Percentiles rank a stretch among this genome's conserved stretches.
Evolutionary conservation across 2,888 invertebrate species (phyloP).

Genomic region (Lasioglossum marginatum): DNA sequence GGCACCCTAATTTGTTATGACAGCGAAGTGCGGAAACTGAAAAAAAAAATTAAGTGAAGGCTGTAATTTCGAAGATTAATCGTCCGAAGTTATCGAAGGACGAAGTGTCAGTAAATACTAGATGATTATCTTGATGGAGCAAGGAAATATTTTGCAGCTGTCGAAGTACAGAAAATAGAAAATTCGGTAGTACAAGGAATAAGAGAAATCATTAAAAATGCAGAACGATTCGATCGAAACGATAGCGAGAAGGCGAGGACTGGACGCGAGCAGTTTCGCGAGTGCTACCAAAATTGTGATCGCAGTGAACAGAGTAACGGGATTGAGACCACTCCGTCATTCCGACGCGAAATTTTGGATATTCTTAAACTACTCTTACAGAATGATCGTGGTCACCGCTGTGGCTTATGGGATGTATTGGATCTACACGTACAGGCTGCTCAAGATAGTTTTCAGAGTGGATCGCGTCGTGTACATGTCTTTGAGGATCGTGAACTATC

Average conservation of each 20-base stretch:
- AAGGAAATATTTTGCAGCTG: background rate
- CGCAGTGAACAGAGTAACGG: background rate
- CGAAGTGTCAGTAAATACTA: no score
- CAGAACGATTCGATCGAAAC: background rate
- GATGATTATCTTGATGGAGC: no score
- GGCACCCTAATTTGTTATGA: background rate
- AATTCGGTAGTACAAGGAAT: background rate
- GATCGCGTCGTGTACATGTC: background rate
- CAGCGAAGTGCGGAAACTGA: no score
- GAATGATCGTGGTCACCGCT: background rate
- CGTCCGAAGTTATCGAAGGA: no score
- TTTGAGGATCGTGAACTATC: background rate
- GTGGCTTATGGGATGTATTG: background rate
- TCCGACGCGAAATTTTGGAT: background rate
- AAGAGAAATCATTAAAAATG: background rate
- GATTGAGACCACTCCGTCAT: background rate
- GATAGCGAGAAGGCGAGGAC: background rate
- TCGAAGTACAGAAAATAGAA: background rate
- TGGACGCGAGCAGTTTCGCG: background rate
- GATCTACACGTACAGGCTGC: background rate
- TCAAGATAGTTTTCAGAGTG: rapidly evolving
- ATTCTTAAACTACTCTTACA: background rate
- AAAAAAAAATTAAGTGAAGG: no score
- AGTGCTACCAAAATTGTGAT: background rate
- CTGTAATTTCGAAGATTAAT: no score